Evolutionary conservation across 2,888 invertebrate genomes (phyloP), one percentile per base, ranked within the genome.

Genomic region (Cryptosula pallasiana): DNA sequence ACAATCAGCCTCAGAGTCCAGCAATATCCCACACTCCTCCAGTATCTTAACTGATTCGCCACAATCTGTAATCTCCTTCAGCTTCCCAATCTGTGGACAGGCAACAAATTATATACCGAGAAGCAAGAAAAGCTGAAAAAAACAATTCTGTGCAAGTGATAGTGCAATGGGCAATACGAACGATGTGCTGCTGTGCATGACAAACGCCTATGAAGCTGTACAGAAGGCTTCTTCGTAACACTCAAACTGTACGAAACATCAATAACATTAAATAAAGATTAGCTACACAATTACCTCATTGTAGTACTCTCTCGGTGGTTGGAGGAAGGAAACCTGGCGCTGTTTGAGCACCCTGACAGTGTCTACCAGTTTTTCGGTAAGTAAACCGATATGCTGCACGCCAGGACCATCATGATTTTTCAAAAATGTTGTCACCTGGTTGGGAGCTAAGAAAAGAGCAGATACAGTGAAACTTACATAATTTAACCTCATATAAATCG

Each of bases 381-480:
- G 80, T 1, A 87, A 77, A 25, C 83, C 87, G 45, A 87, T 81
- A 75, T 87, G 87, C 74, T 87, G 86, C 5, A 87, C 77, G 0
- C 87, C 87, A 2, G 86, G 82, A 1, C 86, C 85, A 27, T 78
- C 77, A 76, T 87, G 86, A 32, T 84, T 80, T 32, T 75, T 73
- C 27, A 86, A 77, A 76, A 86, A 87, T 3, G 81, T 81, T 58
- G 82, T 81, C n/a, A 87, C 81, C 73, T 87, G 86, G 73, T 85
- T 84, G 45, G 82, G 81, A 34, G 78, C 86, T 85, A 73, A 13
- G 75, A 75, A 45, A 45, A 5, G 20, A 45, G 20, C 45, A n/a
- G n/a, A n/a, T n/a, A n/a, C n/a, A n/a, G n/a, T n/a, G n/a, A n/a
- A n/a, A n/a, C n/a, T n/a, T n/a, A n/a, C n/a, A n/a, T n/a, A n/a